phyloP scores from a whole-genome alignment of 2,888 invertebrate genomes.

The Agrilus cyanescens region DNA sequence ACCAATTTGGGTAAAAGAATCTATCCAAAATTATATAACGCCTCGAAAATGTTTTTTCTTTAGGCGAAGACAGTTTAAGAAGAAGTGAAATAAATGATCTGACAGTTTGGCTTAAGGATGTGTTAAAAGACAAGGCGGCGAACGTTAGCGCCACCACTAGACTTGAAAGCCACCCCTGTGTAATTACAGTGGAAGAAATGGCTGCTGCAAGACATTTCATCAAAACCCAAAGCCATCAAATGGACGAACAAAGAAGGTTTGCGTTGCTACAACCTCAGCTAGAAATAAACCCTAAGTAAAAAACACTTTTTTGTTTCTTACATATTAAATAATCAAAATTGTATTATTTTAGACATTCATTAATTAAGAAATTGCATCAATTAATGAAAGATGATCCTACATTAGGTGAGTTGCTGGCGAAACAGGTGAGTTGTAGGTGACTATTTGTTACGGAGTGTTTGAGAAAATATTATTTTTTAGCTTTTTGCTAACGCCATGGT shows the following conservation, averaged over 20 bases:
- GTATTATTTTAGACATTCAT: slow-evolving; percentile 56
- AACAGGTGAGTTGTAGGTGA: slow-evolving; percentile 50
- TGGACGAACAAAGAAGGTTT: slow-evolving; percentile 76
- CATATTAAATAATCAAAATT: background rate
- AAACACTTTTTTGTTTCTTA: slow-evolving; percentile 5
- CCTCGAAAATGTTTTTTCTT: slow-evolving; percentile 1
- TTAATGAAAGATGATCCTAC: slow-evolving; percentile 63
- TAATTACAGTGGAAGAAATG: slow-evolving; percentile 93
- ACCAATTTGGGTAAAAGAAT: slow-evolving; percentile 44
- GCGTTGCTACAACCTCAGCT: slow-evolving; percentile 81
- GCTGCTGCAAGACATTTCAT: slow-evolving; percentile 92
- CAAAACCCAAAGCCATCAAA: slow-evolving; percentile 69
- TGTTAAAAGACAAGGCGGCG: slow-evolving; percentile 67
- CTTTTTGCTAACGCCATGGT: slow-evolving; percentile 92
- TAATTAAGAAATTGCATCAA: slow-evolving; percentile 77
- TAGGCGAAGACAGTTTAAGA: slow-evolving; percentile 57
- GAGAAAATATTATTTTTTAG: slow-evolving; percentile 35
- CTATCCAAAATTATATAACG: no score
- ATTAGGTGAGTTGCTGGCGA: slow-evolving; percentile 70
- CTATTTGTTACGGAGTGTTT: slow-evolving; percentile 3
- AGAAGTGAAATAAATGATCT: slow-evolving; percentile 68
- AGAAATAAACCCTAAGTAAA: slow-evolving; percentile 86
- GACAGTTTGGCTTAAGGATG: slow-evolving; percentile 64
- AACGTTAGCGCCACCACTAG: slow-evolving; percentile 74
- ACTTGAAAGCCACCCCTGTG: slow-evolving; percentile 84